These are phyloP conservation scores for Typhlichthys eigenmanni DNA, from an alignment of 2,797 vertebrate species.

Conservation along the genomic window DNA sequence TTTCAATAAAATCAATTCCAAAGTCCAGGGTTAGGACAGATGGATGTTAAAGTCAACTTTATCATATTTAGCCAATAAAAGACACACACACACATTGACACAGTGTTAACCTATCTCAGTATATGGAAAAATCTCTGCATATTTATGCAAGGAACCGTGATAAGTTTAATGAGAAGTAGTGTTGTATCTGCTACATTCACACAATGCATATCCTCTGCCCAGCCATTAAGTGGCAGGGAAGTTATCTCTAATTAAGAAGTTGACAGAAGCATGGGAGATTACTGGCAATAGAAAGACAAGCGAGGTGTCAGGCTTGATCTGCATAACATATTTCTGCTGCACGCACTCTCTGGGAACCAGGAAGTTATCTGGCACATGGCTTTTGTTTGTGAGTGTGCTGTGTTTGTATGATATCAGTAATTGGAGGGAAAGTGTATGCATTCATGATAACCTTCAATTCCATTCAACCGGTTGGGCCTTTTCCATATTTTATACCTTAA, in stretches of 20 bases:
- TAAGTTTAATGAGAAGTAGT: conserved; percentile 42
- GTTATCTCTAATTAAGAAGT: conserved; percentile 89
- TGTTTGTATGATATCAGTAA: too few relatives aligned
- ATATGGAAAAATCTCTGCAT: background rate
- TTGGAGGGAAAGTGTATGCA: too few relatives aligned
- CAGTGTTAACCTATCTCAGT: too few relatives aligned
- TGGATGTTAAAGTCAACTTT: too few relatives aligned
- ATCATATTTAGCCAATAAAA: too few relatives aligned
- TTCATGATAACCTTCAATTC: too few relatives aligned
- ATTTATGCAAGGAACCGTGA: conserved; percentile 49
- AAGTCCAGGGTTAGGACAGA: too few relatives aligned
- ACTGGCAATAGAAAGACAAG: conserved; percentile 78
- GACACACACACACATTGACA: too few relatives aligned
- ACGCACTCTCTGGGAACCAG: conserved; percentile 69
- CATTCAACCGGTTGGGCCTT: too few relatives aligned
- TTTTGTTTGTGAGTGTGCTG: conserved; percentile 30
- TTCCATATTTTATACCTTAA: too few relatives aligned
- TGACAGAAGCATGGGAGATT: conserved; percentile 85
- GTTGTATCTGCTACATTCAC: conserved; percentile 60
- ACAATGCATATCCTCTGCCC: conserved; percentile 68
- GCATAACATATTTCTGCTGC: conserved; percentile 61
- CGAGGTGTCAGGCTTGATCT: conserved; percentile 71
- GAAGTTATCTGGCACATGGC: conserved; percentile 65
- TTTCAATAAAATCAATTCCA: too few relatives aligned
- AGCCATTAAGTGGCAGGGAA: conserved; percentile 72